phyloP scores from a whole-genome alignment of 2,888 invertebrate species.

The Chymomyza caudatula region DNA sequence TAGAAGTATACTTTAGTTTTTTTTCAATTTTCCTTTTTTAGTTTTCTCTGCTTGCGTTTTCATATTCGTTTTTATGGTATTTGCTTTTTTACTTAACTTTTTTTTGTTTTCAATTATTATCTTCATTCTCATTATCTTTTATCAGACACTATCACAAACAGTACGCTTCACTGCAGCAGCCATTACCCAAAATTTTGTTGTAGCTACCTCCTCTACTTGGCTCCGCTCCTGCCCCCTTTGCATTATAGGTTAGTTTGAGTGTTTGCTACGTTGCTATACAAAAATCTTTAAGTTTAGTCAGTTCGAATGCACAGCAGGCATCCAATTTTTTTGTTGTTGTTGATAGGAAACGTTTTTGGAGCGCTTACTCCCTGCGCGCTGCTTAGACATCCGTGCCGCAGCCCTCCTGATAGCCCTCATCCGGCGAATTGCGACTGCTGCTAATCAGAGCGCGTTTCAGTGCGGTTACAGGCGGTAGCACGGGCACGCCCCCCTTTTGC shows the following conservation, averaged over 20 bases:
- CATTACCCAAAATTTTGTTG: conserved; percentile 34
- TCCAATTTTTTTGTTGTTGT: conserved; percentile 1
- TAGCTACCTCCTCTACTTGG: not conserved
- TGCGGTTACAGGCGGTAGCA: conserved; percentile 90
- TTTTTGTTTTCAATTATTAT: conserved; percentile 68
- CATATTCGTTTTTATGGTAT: conserved; percentile 6
- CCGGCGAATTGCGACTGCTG: conserved; percentile 90
- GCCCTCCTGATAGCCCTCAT: conserved; percentile 95
- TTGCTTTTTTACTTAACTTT: conserved; percentile 16
- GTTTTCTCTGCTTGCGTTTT: conserved; percentile 16
- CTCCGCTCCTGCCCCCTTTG: conserved; percentile 29
- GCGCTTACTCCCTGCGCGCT: not conserved
- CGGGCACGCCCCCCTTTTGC: conserved; percentile 90
- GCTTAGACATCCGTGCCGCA: conserved; percentile 92
- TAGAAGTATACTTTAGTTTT: conserved; percentile 62
- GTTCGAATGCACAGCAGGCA: conserved; percentile 48
- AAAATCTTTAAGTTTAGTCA: conserved; percentile 63
- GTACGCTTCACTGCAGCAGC: conserved; percentile 46
- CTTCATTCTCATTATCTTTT: conserved; percentile 66
- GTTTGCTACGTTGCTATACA: conserved; percentile 15
- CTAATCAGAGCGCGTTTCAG: conserved; percentile 90
- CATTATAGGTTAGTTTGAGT: conserved; percentile 30
- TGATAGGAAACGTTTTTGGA: not conserved
- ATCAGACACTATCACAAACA: conserved; percentile 77
- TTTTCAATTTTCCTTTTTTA: conserved; percentile 34